Conservation (phyloP, 1,140 invertebrate species). For the Drosophila nannoptera region DNA sequence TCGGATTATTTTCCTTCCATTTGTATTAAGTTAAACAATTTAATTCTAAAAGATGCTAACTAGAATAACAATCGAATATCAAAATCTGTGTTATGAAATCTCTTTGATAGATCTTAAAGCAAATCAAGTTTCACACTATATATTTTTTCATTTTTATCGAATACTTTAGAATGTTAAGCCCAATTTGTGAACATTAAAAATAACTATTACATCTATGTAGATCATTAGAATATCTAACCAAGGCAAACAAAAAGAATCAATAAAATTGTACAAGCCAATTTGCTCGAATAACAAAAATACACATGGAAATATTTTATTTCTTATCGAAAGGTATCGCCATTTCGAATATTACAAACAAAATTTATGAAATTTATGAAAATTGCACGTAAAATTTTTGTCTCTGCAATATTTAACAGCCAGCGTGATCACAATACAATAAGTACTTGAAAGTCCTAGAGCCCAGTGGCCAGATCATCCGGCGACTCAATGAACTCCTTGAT, state of each 20-base stretch:
- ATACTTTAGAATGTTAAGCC: conserved; percentile 14
- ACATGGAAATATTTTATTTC: not conserved
- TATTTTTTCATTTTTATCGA: conserved; percentile 26
- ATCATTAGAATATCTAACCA: conserved; percentile 13
- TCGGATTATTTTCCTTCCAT: conserved; percentile 38
- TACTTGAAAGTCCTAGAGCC: not conserved
- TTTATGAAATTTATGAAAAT: not conserved
- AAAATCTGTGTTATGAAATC: conserved; percentile 65
- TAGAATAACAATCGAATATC: conserved; percentile 34
- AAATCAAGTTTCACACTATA: conserved; percentile 32
- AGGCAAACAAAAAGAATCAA: conserved; percentile 61
- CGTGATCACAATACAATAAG: not conserved
- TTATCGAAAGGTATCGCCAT: too few species aligned
- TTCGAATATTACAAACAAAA: not conserved
- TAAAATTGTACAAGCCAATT: conserved; percentile 79
- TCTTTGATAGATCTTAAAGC: conserved; percentile 75
- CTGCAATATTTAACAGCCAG: conserved; percentile 6
- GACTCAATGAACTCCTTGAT: conserved; percentile 98
- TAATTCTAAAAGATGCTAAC: conserved; percentile 23
- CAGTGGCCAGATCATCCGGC: conserved; percentile 80
- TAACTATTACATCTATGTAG: conserved; percentile 17
- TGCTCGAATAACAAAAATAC: conserved; percentile 75
- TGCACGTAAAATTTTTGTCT: not conserved
- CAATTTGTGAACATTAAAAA: conserved; percentile 60
- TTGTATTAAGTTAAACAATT: conserved; percentile 62